Base-by-base conservation (phyloP, 2,113 vertebrate species). In the Raja brachyura region DNA sequence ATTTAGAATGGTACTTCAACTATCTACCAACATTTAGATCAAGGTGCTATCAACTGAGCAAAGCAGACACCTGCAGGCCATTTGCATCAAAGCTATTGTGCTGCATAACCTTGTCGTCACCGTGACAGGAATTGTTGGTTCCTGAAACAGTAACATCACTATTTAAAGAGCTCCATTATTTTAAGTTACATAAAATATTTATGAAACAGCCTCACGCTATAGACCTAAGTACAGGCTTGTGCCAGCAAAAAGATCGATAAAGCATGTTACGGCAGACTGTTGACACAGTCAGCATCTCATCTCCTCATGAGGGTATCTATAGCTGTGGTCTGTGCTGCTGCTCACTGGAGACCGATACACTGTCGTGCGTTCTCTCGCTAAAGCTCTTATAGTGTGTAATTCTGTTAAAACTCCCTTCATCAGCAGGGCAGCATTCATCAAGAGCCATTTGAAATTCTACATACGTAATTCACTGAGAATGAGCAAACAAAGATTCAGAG, bases 201-300 rank as follows among this genome's bases (percentile, higher is more conserved):
- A 92, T 92, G 48, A 22, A 92, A 14, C 90, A 73, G 68, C 90
- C 68, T 92, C 39, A 74, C 70, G 68, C 33, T 92, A 48, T 54
- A 92, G 63, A 39, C 68, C 90, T 54, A 70, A 92, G 90, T 92
- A 88, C 83, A 88, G 83, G 28, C 63, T 88, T 88, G 83, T 66
- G 83, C 90, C 68, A 73, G 90, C 39, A 73, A 70, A 92, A 73
- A 25, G 68, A 92, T 92, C 90, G 59, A 92, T 92, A 92, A 73
- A 48, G 90, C 73, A 48, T 92, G 70, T 92, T 70, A 33, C 73
- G 90, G 90, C 90, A 92, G 90, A 74, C 90, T 54, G 90, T 73
- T 92, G 90, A 92, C 90, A 92, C 66, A 73, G 66, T 90, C 88
- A 90, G 90, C 90, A 73, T 92, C 90, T 92, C 90, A 68, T 92